phyloP scores from a whole-genome alignment of 1,140 invertebrate species.

The Halictus rubicundus region DNA sequence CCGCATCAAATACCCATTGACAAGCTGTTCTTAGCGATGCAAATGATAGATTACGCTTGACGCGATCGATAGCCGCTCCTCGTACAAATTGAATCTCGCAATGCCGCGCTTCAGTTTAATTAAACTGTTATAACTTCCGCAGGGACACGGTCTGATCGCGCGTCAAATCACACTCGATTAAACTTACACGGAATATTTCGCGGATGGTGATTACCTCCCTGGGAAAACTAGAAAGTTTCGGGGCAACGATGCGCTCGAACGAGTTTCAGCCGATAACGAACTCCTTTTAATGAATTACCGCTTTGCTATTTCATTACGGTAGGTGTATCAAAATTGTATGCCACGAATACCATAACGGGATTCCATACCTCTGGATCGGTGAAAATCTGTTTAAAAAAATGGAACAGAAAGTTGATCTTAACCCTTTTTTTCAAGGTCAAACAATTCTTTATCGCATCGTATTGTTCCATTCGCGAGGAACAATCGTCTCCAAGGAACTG shows the following conservation, averaged over 20 bases:
- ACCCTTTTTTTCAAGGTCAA: no score
- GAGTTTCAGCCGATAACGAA: no score
- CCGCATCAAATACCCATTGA: not conserved
- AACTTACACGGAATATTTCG: not conserved
- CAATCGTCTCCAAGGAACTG: no score
- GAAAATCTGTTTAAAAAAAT: no score
- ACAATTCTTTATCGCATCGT: no score
- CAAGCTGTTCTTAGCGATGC: not conserved
- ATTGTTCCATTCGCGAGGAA: no score
- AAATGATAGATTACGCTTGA: conserved; percentile 16
- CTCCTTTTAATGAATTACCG: no score
- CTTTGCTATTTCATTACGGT: no score
- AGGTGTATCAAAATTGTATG: no score
- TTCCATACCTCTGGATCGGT: no score
- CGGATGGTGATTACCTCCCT: not conserved
- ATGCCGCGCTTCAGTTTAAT: conserved; percentile 1
- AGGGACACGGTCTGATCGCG: not conserved
- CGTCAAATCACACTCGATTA: not conserved
- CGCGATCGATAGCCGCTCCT: not conserved
- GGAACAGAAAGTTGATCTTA: no score
- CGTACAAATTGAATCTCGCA: conserved; percentile 5
- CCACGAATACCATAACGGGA: no score
- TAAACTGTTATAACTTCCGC: conserved; percentile 10
- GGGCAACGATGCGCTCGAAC: not conserved
- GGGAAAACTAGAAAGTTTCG: not conserved